Conservation (phyloP, 53 echinoderm and acorn worm genomes). For the Paracentrotus lividus region DNA sequence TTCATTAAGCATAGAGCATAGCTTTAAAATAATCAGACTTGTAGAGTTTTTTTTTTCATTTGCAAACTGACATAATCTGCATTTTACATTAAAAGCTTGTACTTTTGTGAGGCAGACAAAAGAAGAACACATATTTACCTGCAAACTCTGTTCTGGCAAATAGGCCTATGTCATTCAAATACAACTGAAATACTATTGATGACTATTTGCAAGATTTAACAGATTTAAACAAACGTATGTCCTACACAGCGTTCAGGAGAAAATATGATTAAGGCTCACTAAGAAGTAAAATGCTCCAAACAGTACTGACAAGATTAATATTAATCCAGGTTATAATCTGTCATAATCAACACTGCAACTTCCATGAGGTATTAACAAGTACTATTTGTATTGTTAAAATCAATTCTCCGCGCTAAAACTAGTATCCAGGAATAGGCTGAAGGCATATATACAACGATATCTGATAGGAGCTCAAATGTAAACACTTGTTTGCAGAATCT, state of each 20-base stretch:
- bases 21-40: no score
- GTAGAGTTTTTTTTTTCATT: no score
- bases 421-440: background rate
- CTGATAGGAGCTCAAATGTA: background rate
- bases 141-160: background rate
- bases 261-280: background rate
- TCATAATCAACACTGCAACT: background rate
- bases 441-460: background rate
- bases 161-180: background rate
- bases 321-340: background rate
- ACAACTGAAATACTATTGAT: no score
- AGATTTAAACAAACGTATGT: background rate
- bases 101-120: background rate
- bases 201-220: no score
- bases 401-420: background rate
- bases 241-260: background rate
- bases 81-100: background rate
- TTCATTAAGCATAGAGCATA: no score
- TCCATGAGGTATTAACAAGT: background rate
- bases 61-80: background rate
- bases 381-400: background rate
- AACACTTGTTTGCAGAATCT: constrained; percentile 52
- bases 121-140: background rate
- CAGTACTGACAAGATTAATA: background rate
- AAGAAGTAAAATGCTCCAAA: constrained; percentile 3